Evolutionary conservation across 2,888 invertebrate genomes (phyloP), one percentile per base, ranked within the genome.

Genomic region (Eupelmus urozonus): DNA sequence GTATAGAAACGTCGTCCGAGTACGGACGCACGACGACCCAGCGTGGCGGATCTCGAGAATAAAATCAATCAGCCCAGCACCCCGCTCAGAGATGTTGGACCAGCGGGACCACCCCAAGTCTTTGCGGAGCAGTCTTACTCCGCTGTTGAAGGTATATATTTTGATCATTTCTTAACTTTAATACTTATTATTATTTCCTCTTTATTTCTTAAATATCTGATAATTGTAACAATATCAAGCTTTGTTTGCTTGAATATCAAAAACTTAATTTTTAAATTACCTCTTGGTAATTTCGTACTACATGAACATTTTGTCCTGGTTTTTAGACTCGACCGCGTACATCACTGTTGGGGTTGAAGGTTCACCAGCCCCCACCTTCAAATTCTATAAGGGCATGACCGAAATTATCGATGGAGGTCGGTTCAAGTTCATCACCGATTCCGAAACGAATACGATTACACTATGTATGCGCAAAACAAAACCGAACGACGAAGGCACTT

Each of bases 401-500:
- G 97, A 97, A 91, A 96, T 98, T 85, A 94, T 97, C 87, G 97
- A 97, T 90, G 97, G 98, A 83, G 99, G 98, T 83, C 94, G 98
- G 81, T 98, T 97, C 91, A 98, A 97, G 90, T 96, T 97, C 89
- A 92, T 97, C 85, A 98, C 98, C 51, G 98, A 99, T 90, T 96
- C 98, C 65, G 96, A 97, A 85, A 95, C 95, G 78, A 97, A 97
- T 88, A 94, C 95, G 77, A 96, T 98, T 84, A 97, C 97, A 53
- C 92, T 99, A 80, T 97, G 97, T 89, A 97, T 99, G 92, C 94
- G 97, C 85, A 99, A 99, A 92, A 94, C 97, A 83, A 97, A 98
- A 88, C 96, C 97, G 62, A 96, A 96, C 87, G 99, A 99, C 94
- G 98, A 99, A 91, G 97, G 97, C 71, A 96, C 96, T 91, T 99